Evolutionary conservation across 2,797 vertebrate genomes (phyloP), one percentile per base, ranked within the genome.

Genomic region (Ctenopoma multispine): DNA sequence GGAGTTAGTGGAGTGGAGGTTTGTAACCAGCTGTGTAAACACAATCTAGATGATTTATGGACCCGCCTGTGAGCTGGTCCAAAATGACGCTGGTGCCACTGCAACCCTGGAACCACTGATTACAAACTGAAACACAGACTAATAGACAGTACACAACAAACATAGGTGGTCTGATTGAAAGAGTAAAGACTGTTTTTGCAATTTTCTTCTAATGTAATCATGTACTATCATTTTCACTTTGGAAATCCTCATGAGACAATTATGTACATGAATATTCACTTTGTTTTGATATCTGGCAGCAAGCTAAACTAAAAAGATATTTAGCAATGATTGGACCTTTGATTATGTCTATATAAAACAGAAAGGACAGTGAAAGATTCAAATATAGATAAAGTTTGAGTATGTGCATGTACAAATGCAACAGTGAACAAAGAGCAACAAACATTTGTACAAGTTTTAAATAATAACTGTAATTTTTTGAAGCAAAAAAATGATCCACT

Each of bases 1-100:
- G 63, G 20, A 46, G 23, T 63, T 27, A 15, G 59, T 44, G 20
- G 56, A 63, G 63, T 21, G 40, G 54, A 63, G 50, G 65, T 38
- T 70, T 60, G 78, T 54, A 81, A 73, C 81, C 87, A 90, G 88
- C 90, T 92, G 89, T 79, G 74, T 76, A 92, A 93, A 92, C 88
- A 91, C 64, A 82, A 62, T 76, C 51, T 40, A 10, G 55, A 64
- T 89, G 89, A 92, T 88, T 92, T 72, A 92, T 87, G 81, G 67
- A 72, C 67, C 63, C 74, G 89, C 79, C 82, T 90, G 80, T 80
- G 78, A 55, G 64, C 54, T 75, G 69, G 61, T 76, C 29, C 43
- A 36, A 68, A 77, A 73, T 63, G 72, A 85, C 76, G 47, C 64
- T 51, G 71, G 65, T 75, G 65, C 54, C 57, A 55, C 64, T 53